A percentile compares a stretch with the other conserved stretches of the same genome.
Evolutionary conservation across 2,888 invertebrate genomes (phyloP).

Genomic region (Autographa pulchrina): DNA sequence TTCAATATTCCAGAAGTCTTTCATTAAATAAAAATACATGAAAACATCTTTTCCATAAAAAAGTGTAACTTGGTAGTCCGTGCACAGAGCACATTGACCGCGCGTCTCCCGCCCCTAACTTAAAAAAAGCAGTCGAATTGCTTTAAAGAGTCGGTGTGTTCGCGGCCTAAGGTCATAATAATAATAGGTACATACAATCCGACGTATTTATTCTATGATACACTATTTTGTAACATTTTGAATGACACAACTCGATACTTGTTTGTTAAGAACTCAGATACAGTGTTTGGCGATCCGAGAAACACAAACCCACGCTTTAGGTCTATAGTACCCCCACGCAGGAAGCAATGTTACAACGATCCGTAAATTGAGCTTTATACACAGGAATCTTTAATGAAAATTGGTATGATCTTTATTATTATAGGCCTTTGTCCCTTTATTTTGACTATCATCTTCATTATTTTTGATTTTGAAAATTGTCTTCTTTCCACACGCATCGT

Average conservation of each 20-base stretch:
- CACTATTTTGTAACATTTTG: no score
- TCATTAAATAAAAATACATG: no score
- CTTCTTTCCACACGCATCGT: not conserved
- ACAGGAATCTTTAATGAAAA: constrained; percentile 1
- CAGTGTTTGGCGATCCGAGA: constrained; percentile 2
- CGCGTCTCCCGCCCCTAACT: no score
- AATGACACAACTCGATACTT: not conserved
- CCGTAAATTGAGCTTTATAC: not conserved
- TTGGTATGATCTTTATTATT: not conserved
- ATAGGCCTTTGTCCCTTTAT: not conserved
- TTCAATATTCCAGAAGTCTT: no score
- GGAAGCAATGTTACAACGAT: not conserved
- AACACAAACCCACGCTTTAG: not conserved
- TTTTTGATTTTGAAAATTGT: not conserved
- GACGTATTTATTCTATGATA: no score
- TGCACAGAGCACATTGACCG: no score
- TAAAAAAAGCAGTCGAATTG: no score
- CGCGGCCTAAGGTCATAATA: no score
- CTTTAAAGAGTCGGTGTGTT: no score
- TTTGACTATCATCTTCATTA: not conserved
- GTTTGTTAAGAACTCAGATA: constrained; percentile 4
- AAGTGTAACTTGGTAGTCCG: no score
- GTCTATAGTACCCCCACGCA: not conserved
- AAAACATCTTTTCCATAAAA: no score
- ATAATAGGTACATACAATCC: no score